These are phyloP conservation scores for Ochotona curzoniae DNA, from an alignment of 2,113 vertebrate species.

Conservation along the genomic window DNA sequence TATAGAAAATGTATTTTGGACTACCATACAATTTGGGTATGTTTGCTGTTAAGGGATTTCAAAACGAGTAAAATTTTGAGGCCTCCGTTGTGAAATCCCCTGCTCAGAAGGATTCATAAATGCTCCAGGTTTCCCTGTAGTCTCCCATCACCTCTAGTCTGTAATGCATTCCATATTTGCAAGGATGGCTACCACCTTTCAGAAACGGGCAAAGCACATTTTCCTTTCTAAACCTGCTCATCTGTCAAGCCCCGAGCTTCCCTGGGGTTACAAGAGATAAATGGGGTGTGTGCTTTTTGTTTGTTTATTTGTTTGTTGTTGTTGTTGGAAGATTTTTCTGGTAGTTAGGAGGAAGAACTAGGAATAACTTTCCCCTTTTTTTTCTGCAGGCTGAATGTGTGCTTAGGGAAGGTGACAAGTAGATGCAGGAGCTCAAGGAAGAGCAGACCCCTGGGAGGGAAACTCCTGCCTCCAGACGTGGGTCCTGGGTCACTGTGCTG, in stretches of 20 bases:
- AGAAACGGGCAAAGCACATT: constrained; percentile 46
- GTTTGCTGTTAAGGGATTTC: constrained; percentile 13
- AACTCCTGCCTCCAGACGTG: not conserved
- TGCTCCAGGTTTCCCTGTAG: not conserved
- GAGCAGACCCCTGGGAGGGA: not conserved
- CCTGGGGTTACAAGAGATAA: constrained; percentile 37
- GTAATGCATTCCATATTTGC: not conserved
- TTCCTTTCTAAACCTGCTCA: constrained; percentile 56
- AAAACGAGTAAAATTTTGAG: constrained; percentile 19
- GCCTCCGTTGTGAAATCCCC: not conserved
- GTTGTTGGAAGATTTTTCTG: constrained; percentile 39
- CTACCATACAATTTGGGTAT: not conserved
- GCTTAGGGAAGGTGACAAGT: constrained; percentile 14
- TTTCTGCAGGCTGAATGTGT: constrained; percentile 7
- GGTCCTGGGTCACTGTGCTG: not conserved
- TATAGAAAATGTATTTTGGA: constrained; percentile 52
- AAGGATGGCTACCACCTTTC: constrained; percentile 24
- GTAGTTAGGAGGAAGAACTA: not conserved
- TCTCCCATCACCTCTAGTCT: not conserved
- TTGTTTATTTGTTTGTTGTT: not conserved
- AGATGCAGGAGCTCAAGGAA: not conserved
- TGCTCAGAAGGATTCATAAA: constrained; percentile 17
- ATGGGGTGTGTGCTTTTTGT: not conserved
- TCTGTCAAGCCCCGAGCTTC: constrained; percentile 40
- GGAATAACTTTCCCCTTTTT: not conserved